Conservation (phyloP, 2,113 vertebrate species). For the Proterorhinus semilunaris region DNA sequence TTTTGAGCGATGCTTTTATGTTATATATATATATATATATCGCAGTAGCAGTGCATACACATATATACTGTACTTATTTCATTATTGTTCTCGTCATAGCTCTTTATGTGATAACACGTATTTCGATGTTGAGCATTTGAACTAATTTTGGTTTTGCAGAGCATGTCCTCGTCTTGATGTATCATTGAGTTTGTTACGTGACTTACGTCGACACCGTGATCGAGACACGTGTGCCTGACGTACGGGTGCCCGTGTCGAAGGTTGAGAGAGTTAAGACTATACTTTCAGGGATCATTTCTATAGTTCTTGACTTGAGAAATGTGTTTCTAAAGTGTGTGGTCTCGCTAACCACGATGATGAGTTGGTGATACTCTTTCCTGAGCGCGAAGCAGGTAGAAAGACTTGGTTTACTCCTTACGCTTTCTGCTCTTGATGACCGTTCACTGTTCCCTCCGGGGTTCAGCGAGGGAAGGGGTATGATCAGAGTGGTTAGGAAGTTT, state of each 20-base stretch:
- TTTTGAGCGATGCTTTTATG: too few species aligned
- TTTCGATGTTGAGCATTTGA: too few species aligned
- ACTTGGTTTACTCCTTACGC: background rate
- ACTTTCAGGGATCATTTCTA: conserved; percentile 77
- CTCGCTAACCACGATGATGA: conserved; percentile 70
- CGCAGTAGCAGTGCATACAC: too few species aligned
- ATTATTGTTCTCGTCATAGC: too few species aligned
- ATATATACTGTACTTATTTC: too few species aligned
- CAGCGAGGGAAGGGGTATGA: conserved; percentile 36
- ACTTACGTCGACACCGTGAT: background rate
- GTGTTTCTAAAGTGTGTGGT: conserved; percentile 58
- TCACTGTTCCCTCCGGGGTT: conserved; percentile 14
- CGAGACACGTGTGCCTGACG: background rate
- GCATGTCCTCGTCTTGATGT: background rate
- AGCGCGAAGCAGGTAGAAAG: conserved; percentile 49
- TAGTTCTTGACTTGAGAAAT: conserved; percentile 65
- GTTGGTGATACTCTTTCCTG: conserved; percentile 18
- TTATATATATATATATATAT: too few species aligned
- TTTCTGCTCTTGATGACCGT: conserved; percentile 61
- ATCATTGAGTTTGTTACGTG: background rate
- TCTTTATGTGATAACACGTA: too few species aligned
- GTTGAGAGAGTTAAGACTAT: conserved; percentile 51
- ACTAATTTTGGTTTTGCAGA: background rate
- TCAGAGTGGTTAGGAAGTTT: conserved; percentile 50
- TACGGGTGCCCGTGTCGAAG: background rate